Conservation (phyloP, 2,888 invertebrate species). For the Cacoxenus indagator region DNA sequence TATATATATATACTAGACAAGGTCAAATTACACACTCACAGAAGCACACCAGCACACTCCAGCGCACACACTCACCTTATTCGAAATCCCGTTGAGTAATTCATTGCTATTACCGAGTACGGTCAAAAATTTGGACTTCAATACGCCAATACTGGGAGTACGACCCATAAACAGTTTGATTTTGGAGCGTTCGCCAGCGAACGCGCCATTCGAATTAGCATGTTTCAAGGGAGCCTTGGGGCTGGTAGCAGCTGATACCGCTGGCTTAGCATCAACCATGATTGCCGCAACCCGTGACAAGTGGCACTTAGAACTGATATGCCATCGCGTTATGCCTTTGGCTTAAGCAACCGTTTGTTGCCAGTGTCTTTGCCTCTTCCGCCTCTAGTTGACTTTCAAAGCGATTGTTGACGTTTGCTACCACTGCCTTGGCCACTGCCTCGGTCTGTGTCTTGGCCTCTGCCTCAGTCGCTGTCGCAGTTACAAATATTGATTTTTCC, state of each 20-base stretch:
- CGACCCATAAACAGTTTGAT: slow-evolving; percentile 71
- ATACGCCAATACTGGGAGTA: slow-evolving; percentile 70
- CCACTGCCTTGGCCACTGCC: slow-evolving; percentile 5
- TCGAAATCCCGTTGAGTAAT: slow-evolving; percentile 71
- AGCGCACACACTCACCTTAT: slow-evolving; percentile 66
- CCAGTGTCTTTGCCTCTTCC: neutral
- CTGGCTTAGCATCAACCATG: slow-evolving; percentile 57
- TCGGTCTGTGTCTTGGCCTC: neutral
- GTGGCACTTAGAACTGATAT: neutral
- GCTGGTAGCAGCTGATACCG: slow-evolving; percentile 2
- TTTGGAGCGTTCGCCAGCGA: slow-evolving; percentile 69
- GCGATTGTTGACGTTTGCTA: slow-evolving; percentile 14
- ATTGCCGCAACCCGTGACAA: neutral
- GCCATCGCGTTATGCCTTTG: neutral
- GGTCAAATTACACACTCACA: neutral
- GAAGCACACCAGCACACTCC: neutral
- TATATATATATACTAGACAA: slow-evolving; percentile 3
- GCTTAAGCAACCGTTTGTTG: slow-evolving; percentile 5
- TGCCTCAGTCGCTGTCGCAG: slow-evolving; percentile 32
- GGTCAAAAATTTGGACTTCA: slow-evolving; percentile 71
- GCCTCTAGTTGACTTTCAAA: neutral
- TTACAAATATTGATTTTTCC: slow-evolving; percentile 54
- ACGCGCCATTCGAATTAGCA: slow-evolving; percentile 49
- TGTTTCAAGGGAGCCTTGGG: slow-evolving; percentile 11
- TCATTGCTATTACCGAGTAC: slow-evolving; percentile 73